These are phyloP conservation scores for Zonotrichia leucophrys DNA, from an alignment of 2,113 vertebrate genomes.

Conservation along the genomic window DNA sequence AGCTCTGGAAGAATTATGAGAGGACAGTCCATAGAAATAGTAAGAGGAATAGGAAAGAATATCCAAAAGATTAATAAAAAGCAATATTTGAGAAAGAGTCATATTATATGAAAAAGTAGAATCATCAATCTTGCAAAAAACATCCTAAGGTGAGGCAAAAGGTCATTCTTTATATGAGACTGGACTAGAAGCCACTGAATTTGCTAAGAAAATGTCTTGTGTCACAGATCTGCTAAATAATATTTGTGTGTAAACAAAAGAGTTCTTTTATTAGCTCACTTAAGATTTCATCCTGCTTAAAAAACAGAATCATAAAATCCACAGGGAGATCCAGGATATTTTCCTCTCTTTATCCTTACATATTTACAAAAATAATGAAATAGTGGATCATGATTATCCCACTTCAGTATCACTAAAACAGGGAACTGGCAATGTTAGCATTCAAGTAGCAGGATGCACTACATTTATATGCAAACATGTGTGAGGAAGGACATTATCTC, in stretches of 20 bases:
- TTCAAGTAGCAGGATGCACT: not conserved
- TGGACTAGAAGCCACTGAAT: not conserved
- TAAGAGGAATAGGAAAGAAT: not conserved
- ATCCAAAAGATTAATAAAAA: not conserved
- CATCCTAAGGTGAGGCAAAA: not conserved
- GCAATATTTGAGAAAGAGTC: not conserved
- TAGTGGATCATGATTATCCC: not conserved
- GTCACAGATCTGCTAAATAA: not conserved
- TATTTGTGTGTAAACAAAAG: not conserved
- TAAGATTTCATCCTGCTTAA: not conserved
- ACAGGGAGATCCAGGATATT: not conserved
- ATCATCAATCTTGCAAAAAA: not conserved
- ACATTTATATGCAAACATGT: not conserved
- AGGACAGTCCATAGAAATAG: not conserved
- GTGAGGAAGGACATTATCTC: conserved; percentile 35
- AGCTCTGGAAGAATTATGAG: not conserved
- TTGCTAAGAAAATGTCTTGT: not conserved
- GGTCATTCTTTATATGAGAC: not conserved
- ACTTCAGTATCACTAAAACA: not conserved
- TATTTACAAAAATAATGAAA: not conserved
- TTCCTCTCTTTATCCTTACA: not conserved
- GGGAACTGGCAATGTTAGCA: not conserved
- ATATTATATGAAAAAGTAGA: not conserved
- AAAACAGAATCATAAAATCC: not conserved
- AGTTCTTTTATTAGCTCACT: not conserved